These are phyloP conservation scores for Istiophorus platypterus DNA, from an alignment of 2,113 vertebrate species.

Conservation along the genomic window DNA sequence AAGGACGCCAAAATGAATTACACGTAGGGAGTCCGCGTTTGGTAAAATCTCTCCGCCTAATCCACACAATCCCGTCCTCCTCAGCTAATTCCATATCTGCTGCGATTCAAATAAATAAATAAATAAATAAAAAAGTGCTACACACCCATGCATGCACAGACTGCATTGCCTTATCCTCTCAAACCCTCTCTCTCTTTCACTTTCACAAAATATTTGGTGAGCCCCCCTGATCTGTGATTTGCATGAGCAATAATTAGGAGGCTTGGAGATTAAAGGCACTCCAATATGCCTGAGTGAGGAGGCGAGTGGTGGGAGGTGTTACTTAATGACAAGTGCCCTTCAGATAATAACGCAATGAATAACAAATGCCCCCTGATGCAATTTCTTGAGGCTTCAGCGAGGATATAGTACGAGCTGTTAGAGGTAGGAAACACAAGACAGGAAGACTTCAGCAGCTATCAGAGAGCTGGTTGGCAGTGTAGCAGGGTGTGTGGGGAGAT, in stretches of 20 bases:
- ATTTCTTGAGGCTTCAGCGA: conserved; percentile 30
- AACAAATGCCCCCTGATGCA: conserved; percentile 54
- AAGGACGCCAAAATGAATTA: conserved; percentile 83
- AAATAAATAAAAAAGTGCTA: conserved; percentile 11
- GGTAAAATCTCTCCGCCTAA: conserved; percentile 77
- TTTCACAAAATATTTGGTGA: conserved; percentile 51
- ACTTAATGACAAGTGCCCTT: conserved; percentile 62
- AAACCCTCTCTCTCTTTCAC: conserved; percentile 17
- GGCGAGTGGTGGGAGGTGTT: conserved; percentile 56
- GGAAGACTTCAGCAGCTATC: conserved; percentile 27
- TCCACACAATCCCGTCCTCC: conserved; percentile 75
- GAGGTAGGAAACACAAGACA: conserved; percentile 24
- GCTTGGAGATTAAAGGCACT: conserved; percentile 67
- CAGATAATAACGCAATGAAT: conserved; percentile 77
- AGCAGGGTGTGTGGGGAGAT: conserved; percentile 46
- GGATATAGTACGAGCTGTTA: conserved; percentile 27
- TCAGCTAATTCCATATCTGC: conserved; percentile 72
- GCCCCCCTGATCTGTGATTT: conserved; percentile 70
- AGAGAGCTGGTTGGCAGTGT: conserved; percentile 22
- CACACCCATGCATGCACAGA: conserved; percentile 41
- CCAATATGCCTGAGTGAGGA: conserved; percentile 52
- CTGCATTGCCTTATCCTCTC: conserved; percentile 52
- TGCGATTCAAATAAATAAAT: conserved; percentile 24
- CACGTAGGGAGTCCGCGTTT: conserved; percentile 69
- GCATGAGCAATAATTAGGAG: conserved; percentile 78